Conservation (phyloP, 2,888 invertebrate genomes). For the Seladonia tumulorum region DNA sequence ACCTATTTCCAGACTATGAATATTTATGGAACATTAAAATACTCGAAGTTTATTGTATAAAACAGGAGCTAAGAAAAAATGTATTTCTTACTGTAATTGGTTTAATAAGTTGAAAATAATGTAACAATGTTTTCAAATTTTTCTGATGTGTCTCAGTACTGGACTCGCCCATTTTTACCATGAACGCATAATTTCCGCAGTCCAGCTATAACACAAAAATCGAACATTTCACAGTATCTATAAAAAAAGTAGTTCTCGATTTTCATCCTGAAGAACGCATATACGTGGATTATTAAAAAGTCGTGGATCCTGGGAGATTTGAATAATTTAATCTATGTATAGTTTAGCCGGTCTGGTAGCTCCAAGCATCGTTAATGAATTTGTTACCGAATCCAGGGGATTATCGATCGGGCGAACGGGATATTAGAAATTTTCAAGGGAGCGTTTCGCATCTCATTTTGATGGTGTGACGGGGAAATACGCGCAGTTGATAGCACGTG, state of each 20-base stretch:
- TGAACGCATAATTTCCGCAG: too few species aligned
- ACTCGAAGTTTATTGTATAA: too few species aligned
- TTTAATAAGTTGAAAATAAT: too few species aligned
- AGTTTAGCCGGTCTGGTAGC: not conserved
- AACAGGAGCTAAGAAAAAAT: too few species aligned
- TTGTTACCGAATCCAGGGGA: not conserved
- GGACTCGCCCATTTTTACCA: too few species aligned
- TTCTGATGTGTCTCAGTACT: too few species aligned
- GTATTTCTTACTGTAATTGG: too few species aligned
- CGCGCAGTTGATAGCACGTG: not conserved
- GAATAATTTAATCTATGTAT: not conserved
- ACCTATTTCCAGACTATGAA: too few species aligned
- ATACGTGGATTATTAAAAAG: not conserved
- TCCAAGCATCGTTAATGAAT: not conserved
- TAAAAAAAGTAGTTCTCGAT: not conserved
- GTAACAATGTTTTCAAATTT: too few species aligned
- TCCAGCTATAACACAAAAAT: not conserved
- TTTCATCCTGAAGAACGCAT: not conserved
- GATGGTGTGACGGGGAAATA: not conserved
- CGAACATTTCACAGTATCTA: not conserved
- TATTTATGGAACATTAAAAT: too few species aligned
- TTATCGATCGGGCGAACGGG: not conserved
- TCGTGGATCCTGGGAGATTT: not conserved
- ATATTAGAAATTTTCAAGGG: not conserved
- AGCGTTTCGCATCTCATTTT: not conserved